Base-by-base conservation (phyloP, 2,888 invertebrate species). In the Pristionchus arcanus region DNA sequence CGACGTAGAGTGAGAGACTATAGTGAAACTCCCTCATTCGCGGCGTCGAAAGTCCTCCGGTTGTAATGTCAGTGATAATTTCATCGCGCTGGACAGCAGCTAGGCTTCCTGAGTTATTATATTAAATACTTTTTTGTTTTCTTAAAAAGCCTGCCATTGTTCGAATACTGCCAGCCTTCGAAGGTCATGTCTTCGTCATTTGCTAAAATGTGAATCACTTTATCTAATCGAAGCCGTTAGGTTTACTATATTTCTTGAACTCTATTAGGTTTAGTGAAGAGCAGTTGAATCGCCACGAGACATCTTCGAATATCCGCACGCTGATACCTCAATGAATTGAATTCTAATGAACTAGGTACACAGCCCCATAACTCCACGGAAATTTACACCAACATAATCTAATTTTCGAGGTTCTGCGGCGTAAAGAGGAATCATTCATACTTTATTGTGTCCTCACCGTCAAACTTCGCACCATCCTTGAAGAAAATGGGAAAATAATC, bases 401-500 rank as follows among this genome's bases (percentile, higher is more conserved):
- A 42, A 42, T 42, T 42, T 42, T 42, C 9, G 42, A 5, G 3
- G 9, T 42, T 42, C 9, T 9, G 9, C 42, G 9, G 5, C 9
- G 42, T 42, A 42, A 42, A 42, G 3, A 5, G 9, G 42, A 3
- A 42, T 5, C 42, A 5, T 42, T 42, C 34, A 15, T 34, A 3
- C 34, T 1, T 34, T 31, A 31, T 34, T 74, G 2, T 4, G n/a
- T 81, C 0, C 16, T 21, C 16, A 74, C 74, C 74, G 28, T 74
- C 21, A 13, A 37, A 74, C 21, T 37, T 34, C 21, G 34, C 31
- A 37, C 74, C 74, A 21, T 81, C 34, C 49, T 81, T 42, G 81
- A 81, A 81, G n/a, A 81, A 19, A 49, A 81, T 49, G 11, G 81
- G 81, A 49, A 81, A 81, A n/a, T 81, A 81, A 81, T 81, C 81